These are phyloP conservation scores for Falco columbarius DNA, from an alignment of 2,797 vertebrate species.

Conservation along the genomic window DNA sequence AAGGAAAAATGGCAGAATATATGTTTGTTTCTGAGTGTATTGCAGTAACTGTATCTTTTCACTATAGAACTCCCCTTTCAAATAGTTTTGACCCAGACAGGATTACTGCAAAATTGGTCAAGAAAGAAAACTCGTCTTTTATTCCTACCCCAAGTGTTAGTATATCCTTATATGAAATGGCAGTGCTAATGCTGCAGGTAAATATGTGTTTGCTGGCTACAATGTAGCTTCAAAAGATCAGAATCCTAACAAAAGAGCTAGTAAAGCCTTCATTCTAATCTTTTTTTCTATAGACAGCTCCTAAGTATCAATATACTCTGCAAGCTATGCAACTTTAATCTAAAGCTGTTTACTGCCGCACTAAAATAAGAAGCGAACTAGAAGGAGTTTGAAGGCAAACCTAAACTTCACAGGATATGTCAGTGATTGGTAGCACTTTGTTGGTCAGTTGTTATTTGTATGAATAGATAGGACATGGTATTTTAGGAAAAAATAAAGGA, in stretches of 20 bases:
- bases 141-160: not conserved
- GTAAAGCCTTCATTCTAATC: slow-evolving; percentile 4
- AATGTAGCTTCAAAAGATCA: not conserved
- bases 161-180: not conserved
- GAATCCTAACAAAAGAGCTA: not conserved
- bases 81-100: slow-evolving; percentile 27
- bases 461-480: not conserved
- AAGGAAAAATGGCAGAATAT: not conserved
- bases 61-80: not conserved
- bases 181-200: not conserved
- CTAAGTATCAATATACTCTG: not conserved
- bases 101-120: slow-evolving; percentile 3
- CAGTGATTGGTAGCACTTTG: not conserved
- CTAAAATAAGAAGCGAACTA: not conserved
- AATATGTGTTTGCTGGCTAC: not conserved
- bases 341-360: slow-evolving; percentile 31
- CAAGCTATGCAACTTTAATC: not conserved
- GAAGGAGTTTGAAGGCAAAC: not conserved
- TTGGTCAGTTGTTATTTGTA: not conserved
- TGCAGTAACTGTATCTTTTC: not conserved
- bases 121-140: slow-evolving; percentile 14
- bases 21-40: not conserved
- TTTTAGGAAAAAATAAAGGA: not conserved
- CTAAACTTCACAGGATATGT: not conserved
- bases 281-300: slow-evolving; percentile 8